Evolutionary conservation across 2,888 invertebrate genomes (phyloP).

Genomic region (Drosophila cracens): DNA sequence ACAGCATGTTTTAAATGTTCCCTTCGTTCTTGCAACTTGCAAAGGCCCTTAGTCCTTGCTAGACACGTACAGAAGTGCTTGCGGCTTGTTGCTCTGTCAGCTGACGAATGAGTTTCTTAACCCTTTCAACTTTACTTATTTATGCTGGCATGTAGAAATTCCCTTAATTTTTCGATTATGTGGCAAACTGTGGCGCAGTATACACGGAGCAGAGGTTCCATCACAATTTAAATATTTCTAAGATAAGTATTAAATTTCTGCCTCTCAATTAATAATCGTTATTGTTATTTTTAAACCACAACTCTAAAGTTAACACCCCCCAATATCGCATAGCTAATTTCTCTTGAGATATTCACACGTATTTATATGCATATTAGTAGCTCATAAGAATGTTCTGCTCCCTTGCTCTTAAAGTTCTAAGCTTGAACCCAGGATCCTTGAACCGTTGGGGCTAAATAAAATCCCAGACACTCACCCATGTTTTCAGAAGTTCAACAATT

Average conservation of each 20-base stretch:
- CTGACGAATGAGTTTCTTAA: slow-evolving; percentile 63
- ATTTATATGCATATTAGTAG: slow-evolving; percentile 2
- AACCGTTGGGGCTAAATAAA: slow-evolving; percentile 35
- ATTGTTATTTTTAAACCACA: not conserved
- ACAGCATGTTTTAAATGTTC: slow-evolving; percentile 38
- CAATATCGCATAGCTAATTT: not conserved
- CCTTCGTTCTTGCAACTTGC: slow-evolving; percentile 35
- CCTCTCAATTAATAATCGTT: not conserved
- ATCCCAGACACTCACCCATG: slow-evolving; percentile 28
- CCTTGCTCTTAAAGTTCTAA: slow-evolving; percentile 3
- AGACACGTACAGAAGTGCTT: slow-evolving; percentile 30
- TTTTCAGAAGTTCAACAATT: slow-evolving; percentile 33
- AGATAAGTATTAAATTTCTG: not conserved
- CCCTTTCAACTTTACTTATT: slow-evolving; percentile 37
- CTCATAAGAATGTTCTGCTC: not conserved
- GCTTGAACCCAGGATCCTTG: slow-evolving; percentile 66
- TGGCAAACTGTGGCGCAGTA: slow-evolving; percentile 31
- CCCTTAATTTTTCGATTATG: slow-evolving; percentile 4
- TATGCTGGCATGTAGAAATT: slow-evolving; percentile 41
- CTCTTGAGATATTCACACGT: not conserved
- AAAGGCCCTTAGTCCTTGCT: slow-evolving; percentile 22
- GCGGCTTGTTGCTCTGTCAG: slow-evolving; percentile 43
- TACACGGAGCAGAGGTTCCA: not conserved
- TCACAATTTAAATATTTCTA: not conserved
- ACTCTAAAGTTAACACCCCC: not conserved